phyloP scores from a whole-genome alignment of 2,888 invertebrate species.

The Rhogogaster chlorosoma region DNA sequence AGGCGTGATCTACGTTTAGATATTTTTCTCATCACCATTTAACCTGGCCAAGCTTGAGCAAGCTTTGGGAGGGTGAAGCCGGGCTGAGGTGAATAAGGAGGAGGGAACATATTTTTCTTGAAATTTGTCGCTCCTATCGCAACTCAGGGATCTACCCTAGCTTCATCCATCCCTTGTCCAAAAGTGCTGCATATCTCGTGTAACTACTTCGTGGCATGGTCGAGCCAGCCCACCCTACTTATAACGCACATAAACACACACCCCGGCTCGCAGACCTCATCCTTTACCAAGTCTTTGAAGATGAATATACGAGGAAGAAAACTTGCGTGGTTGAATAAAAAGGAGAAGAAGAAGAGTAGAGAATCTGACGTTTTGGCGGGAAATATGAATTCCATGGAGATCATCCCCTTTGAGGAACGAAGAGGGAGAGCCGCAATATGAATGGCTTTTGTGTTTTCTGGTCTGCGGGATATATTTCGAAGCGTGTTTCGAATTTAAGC shows the following conservation, averaged over 20 bases:
- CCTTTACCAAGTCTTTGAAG: constrained; percentile 7
- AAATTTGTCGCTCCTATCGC: constrained; percentile 76
- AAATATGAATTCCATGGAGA: not conserved
- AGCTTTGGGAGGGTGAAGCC: constrained; percentile 74
- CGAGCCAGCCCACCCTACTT: not conserved
- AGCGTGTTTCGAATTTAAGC: constrained; percentile 22
- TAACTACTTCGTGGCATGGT: constrained; percentile 23
- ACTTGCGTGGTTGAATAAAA: not conserved
- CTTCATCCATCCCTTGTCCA: constrained; percentile 50
- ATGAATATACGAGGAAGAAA: not conserved
- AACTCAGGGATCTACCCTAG: constrained; percentile 74
- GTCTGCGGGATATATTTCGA: not conserved
- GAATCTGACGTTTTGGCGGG: not conserved
- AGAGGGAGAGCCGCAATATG: not conserved
- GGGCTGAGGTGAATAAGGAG: constrained; percentile 61
- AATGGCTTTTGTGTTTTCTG: not conserved
- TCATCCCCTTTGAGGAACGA: constrained; percentile 10
- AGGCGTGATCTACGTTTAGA: constrained; percentile 75
- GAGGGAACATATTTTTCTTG: constrained; percentile 73
- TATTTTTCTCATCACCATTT: constrained; percentile 74
- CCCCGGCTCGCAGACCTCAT: not conserved
- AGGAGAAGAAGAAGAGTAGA: not conserved
- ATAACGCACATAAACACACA: not conserved
- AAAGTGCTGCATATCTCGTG: constrained; percentile 35
- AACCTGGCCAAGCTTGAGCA: constrained; percentile 53